Base-by-base conservation (phyloP, 2,888 invertebrate genomes). In the Pammene aurita region DNA sequence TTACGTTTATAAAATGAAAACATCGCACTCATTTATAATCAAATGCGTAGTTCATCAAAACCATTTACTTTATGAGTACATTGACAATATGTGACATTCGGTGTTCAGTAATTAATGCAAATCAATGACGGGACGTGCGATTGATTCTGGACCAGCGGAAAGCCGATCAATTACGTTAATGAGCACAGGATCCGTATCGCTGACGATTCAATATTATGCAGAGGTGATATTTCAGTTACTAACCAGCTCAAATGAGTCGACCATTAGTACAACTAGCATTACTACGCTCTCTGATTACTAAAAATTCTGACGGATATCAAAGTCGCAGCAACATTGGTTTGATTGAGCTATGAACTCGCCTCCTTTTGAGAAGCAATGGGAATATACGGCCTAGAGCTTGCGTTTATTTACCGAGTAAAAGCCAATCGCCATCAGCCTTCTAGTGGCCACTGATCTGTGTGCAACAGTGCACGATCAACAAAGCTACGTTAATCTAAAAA, bases 81-180 rank as follows among this genome's bases (percentile, higher is more conserved):
- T 75, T 78, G 78, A 75, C 80, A 83, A 85, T 86, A 88, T 87
- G 86, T 87, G 89, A 90, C 90, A 88, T 88, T 84, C 82, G 82
- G 81, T 64, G 65, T 80, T 76, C 83, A 80, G 85, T 92, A 90
- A 92, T 92, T 89, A 91, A 92, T 92, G 90, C 88, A 91, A 91
- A 92, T 90, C 90, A 89, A 87, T 88, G 86, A 86, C 82, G 77
- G 87, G 82, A 86, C 87, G 89, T 90, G 86, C 85, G 85, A 86
- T 85, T 86, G 89, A 88, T 87, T 86, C 86, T 81, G 83, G 83
- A 81, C 86, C 85, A 85, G 84, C 83, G 85, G 88, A 85, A 88
- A 90, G 88, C 90, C 86, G 90, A 91, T 92, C 90, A 92, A 91
- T 92, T 92, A 91, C 85, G 87, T 82, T 90, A 90, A 92, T 92